Evolutionary conservation across 2,113 vertebrate species (phyloP).

Genomic region (Bubo scandiacus): DNA sequence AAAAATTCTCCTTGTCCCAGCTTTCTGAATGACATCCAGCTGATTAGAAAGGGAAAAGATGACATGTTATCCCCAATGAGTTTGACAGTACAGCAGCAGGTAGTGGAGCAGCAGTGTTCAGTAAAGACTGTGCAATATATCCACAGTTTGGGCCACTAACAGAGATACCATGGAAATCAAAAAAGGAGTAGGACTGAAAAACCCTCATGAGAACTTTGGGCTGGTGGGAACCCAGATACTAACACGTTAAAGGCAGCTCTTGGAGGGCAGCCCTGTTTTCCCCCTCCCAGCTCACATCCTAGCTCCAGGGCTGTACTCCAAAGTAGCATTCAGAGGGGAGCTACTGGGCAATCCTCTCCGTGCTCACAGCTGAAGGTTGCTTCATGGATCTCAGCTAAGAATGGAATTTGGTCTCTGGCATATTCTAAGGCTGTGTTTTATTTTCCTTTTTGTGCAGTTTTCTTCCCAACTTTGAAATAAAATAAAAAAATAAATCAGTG

Average conservation of each 20-base stretch:
- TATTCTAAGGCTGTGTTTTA: not conserved
- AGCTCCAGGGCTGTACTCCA: not conserved
- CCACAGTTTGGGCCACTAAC: not conserved
- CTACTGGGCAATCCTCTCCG: not conserved
- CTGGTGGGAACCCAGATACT: not conserved
- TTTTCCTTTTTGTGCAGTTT: not conserved
- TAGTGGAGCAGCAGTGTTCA: not conserved
- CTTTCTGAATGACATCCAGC: slow-evolving; percentile 46
- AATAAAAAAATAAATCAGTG: not conserved
- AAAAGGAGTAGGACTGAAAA: not conserved
- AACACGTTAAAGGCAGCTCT: not conserved
- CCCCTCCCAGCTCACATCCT: not conserved
- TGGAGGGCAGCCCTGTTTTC: not conserved
- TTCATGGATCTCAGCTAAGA: not conserved
- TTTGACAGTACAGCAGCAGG: not conserved
- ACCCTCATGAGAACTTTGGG: not conserved
- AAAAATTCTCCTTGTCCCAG: slow-evolving; percentile 44
- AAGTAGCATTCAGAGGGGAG: not conserved
- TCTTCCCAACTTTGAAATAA: not conserved
- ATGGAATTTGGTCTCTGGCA: not conserved
- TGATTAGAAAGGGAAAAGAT: slow-evolving; percentile 42
- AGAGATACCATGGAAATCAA: not conserved
- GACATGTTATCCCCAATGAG: not conserved
- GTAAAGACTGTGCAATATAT: not conserved
- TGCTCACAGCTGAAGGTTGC: not conserved